These are phyloP conservation scores for Diceros bicornis DNA, from an alignment of 2,797 vertebrate genomes.

Conservation along the genomic window DNA sequence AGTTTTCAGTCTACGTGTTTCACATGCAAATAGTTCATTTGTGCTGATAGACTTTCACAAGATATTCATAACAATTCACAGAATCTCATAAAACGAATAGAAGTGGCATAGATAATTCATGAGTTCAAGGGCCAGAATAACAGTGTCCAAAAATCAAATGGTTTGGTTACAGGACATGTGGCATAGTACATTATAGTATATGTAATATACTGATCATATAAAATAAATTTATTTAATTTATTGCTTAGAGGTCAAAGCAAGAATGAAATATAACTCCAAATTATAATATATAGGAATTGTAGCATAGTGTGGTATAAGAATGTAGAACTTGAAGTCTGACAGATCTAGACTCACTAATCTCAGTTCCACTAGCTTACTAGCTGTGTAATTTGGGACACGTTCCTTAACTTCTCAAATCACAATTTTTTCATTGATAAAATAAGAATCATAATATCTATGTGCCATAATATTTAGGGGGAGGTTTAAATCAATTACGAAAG, in stretches of 20 bases:
- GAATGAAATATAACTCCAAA: background rate
- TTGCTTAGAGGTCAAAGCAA: background rate
- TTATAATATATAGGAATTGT: background rate
- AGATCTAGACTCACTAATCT: background rate
- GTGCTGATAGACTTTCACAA: background rate
- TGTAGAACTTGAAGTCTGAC: background rate
- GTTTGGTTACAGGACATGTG: background rate
- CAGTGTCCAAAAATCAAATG: background rate
- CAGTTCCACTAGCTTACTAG: background rate
- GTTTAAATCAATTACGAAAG: background rate
- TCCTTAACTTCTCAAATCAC: background rate
- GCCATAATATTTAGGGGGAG: background rate
- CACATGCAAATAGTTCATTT: background rate
- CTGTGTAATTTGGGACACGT: background rate
- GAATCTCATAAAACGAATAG: background rate
- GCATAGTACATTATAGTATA: background rate
- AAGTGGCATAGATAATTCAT: background rate
- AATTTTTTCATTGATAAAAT: background rate
- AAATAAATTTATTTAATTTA: background rate
- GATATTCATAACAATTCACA: background rate
- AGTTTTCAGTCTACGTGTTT: background rate
- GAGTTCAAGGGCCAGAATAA: background rate
- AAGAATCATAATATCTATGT: background rate
- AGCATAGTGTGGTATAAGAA: background rate
- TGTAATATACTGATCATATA: background rate